Base-by-base conservation (phyloP, 2,797 vertebrate genomes). In the Chromis chromis region DNA sequence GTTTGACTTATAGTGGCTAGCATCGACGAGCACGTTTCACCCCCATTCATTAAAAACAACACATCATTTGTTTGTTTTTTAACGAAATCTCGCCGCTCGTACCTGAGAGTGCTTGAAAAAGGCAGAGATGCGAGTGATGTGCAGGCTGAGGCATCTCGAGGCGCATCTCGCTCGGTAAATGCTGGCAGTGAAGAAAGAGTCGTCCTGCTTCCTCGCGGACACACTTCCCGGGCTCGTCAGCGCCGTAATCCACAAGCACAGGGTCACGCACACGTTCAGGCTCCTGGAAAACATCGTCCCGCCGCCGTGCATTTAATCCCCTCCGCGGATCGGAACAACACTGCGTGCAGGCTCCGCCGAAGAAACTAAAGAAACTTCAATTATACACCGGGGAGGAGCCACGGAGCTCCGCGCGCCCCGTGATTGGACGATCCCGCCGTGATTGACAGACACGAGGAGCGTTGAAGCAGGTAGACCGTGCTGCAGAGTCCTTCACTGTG, bases 61-160 rank as follows among this genome's bases (percentile, higher is more conserved):
- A 36, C 33, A 36, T 2, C 33, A 36, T 11, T 3, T 10, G 2
- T 11, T 36, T 36, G n/a, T 36, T 11, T 31, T 31, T 31, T 31
- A 5, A 25, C 28, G 4, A 2, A 2, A 36, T 36, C 8, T 36
- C 33, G 33, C 3, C 8, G 76, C 68, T 68, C 81, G 58, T 96
- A 98, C 97, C 97, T 98, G 97, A 17, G 95, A 94, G 88, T 96
- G 96, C 91, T 96, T 97, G 94, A 96, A 96, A 70, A 96, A 96
- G 56, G 96, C 96, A 64, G 97, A 97, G 93, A 98, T 96, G 94
- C 97, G 97, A 70, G 97, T 98, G 94, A 98, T 96, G 94, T 99
- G 97, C 90, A 99, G 94, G 63, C 97, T 98, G 80, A 98, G 96
- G 92, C 97, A 98, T 89, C 97, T 94, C 86, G 97, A 96, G 52